These are phyloP conservation scores for Melikaiella ostensackeni DNA, from an alignment of 2,888 invertebrate genomes.

Conservation along the genomic window DNA sequence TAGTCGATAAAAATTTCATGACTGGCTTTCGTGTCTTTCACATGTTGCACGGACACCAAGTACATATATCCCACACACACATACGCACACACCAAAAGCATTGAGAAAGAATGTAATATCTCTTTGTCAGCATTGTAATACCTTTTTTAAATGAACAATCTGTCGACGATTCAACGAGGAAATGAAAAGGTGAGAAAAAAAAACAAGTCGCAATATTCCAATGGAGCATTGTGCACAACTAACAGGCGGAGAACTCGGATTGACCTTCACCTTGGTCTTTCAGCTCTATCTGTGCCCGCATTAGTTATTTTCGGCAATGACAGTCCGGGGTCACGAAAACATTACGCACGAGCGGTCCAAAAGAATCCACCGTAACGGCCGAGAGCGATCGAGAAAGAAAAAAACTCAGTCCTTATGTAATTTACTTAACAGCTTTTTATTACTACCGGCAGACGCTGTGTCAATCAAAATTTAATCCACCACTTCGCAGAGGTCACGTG, in stretches of 20 bases:
- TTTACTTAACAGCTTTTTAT: conserved; percentile 34
- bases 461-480: conserved; percentile 15
- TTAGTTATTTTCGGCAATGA: conserved; percentile 71
- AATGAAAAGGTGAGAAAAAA: background rate
- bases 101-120: background rate
- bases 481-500: background rate
- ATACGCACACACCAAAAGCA: background rate
- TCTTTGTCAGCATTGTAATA: background rate
- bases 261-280: conserved; percentile 74
- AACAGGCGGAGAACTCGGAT: conserved; percentile 46
- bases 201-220: background rate
- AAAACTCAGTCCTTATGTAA: conserved; percentile 29
- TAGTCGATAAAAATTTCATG: conserved; percentile 6
- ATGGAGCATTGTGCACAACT: background rate
- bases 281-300: conserved; percentile 63
- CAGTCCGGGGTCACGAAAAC: conserved; percentile 67
- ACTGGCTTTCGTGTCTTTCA: background rate
- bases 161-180: background rate
- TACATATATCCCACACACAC: background rate
- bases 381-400: conserved; percentile 14
- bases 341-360: conserved; percentile 56
- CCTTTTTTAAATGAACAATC: conserved; percentile 1
- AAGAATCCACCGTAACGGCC: conserved; percentile 41
- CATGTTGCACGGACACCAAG: conserved; percentile 1
- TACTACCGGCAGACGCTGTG: conserved; percentile 10